Base-by-base conservation (phyloP, 2,888 invertebrate species). In the Cotesia congregata region DNA sequence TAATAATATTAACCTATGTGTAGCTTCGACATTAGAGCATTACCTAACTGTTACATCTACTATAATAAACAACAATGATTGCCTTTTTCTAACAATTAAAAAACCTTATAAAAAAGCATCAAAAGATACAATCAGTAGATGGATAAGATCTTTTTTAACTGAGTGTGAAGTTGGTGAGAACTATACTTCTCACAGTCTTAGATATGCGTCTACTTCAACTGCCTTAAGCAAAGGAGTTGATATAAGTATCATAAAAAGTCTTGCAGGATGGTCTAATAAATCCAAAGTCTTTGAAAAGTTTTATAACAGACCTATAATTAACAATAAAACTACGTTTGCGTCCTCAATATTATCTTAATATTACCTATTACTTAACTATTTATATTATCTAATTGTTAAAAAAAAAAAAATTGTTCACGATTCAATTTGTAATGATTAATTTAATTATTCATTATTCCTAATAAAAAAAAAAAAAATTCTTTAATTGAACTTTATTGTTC, bases 221-320 rank as follows among this genome's bases (percentile, higher is more conserved):
- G n/a, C n/a, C n/a, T n/a, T 64, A 12, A 70, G 41, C 1, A 79
- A 77, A 5, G 75, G 77, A 0, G 38, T 80, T n/a, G 79, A 80
- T 17, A 15, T 79, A 9, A 64, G 15, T 5, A 64, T 80, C 0
- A 80, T 79, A 9, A 77, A 78, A 17, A 74, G 62, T 9, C 9
- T 72, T 1, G 77, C 78, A 2, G 78, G 78, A 7, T 78, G 79
- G 79, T 78, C 77, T 0, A 39, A 70, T 1, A 60, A 59, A 2
- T 79, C 77, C 1, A 40, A 73, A 61, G 73, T 77, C 0, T 75
- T 80, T 60, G 68, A 73, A 1, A 15, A 6, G 0, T 80, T 80
- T 60, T 78, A 76, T 30, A 79, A 76, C 39, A 50, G 67, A 50
- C 77, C 77, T 1, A 77, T 78, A 20, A 6, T 38, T 20, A 65